A percentile compares a stretch with the other conserved stretches of the same genome.
Evolutionary conservation across 30 jellyfish, hydroid and myxozoan genomes (phyloP).

Genomic region (Cassiopea andromeda): DNA sequence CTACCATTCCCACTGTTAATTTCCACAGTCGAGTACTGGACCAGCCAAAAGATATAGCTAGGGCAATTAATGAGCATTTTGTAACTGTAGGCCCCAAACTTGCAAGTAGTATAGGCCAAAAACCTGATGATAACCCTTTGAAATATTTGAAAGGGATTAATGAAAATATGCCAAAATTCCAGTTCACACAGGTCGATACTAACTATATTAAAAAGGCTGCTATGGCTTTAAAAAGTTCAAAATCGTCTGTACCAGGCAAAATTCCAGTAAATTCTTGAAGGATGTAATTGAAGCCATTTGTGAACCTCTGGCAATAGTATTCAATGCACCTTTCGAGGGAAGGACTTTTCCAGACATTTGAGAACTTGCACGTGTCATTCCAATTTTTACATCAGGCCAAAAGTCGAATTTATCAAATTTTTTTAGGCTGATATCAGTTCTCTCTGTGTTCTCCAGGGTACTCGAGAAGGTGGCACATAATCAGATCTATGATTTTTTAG

Average conservation of each 20-base stretch:
- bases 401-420: not conserved
- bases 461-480: constrained; percentile 51
- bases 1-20: constrained; percentile 11
- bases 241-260: constrained; percentile 39
- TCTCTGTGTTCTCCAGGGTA: constrained; percentile 43
- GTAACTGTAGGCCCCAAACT: constrained; percentile 43
- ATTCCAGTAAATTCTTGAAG: constrained; percentile 29
- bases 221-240: constrained; percentile 17
- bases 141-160: constrained; percentile 21
- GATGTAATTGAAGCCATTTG: constrained; percentile 27
- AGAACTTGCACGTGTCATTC: constrained; percentile 16
- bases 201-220: constrained; percentile 13
- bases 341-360: constrained; percentile 20
- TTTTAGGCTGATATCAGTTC: constrained; percentile 15
- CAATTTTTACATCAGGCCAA: constrained; percentile 24
- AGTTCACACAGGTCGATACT: constrained; percentile 13
- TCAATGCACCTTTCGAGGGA: constrained; percentile 3
- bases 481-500: constrained; percentile 51
- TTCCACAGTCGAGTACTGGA: constrained; percentile 17
- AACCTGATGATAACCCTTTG: constrained; percentile 40
- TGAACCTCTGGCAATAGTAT: constrained; percentile 10
- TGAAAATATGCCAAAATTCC: constrained; percentile 19
- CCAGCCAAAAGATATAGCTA: constrained; percentile 25
- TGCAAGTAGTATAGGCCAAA: constrained; percentile 41
- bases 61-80: constrained; percentile 27